These are phyloP conservation scores for Lampris incognitus DNA, from an alignment of 2,113 vertebrate genomes.

Conservation along the genomic window DNA sequence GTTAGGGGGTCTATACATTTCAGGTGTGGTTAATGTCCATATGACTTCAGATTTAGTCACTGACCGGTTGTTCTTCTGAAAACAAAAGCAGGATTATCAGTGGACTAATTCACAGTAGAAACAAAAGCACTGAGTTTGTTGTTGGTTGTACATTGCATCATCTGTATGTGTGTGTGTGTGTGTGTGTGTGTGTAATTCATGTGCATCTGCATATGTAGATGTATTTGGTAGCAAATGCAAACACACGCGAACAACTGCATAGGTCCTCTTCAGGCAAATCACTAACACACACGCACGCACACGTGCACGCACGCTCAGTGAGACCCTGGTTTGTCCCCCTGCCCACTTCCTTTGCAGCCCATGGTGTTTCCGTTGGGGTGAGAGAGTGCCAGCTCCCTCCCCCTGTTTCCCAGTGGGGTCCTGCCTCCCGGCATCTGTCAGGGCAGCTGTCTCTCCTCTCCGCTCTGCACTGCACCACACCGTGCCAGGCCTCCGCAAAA, in stretches of 20 bases:
- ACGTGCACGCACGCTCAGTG: conserved; percentile 64
- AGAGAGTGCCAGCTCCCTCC: conserved; percentile 84
- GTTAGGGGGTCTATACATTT: no score
- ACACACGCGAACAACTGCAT: conserved; percentile 47
- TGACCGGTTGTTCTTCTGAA: no score
- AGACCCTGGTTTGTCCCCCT: conserved; percentile 83
- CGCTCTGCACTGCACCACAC: conserved; percentile 79
- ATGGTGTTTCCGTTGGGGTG: conserved; percentile 87
- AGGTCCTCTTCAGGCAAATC: conserved; percentile 61
- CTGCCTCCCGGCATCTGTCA: conserved; percentile 89
- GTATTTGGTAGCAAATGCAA: conserved; percentile 41
- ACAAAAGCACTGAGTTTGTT: no score
- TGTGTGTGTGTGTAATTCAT: not conserved
- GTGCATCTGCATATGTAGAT: not conserved
- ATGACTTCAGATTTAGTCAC: no score
- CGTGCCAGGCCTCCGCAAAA: conserved; percentile 68
- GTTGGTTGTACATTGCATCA: no score
- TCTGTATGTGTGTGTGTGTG: not conserved
- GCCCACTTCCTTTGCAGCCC: conserved; percentile 87
- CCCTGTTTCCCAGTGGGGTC: conserved; percentile 86
- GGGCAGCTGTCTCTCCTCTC: conserved; percentile 86
- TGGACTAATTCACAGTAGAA: no score
- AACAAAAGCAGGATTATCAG: no score
- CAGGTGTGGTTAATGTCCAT: no score
- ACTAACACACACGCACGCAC: conserved; percentile 36